Evolutionary conservation across 2,888 invertebrate species (phyloP).

Genomic region (Pycnomerus fuliginosus): DNA sequence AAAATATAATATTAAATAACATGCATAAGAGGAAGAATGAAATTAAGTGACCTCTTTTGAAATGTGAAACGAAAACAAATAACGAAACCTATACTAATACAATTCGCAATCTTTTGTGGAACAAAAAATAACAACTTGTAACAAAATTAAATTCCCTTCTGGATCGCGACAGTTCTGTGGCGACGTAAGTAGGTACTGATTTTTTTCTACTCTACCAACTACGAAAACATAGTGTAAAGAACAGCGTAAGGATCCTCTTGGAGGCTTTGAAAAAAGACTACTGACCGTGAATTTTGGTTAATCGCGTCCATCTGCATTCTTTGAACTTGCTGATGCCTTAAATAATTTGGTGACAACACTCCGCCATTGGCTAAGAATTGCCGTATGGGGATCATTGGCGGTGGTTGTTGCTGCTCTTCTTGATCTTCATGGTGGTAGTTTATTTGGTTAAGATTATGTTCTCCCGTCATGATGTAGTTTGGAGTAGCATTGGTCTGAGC

Average conservation of each 20-base stretch:
- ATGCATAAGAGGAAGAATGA: too few relatives aligned
- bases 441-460: slow-evolving; percentile 40
- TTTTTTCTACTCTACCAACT: too few relatives aligned
- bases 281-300: slow-evolving; percentile 20
- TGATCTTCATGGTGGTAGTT: slow-evolving; percentile 49
- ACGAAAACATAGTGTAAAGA: too few relatives aligned
- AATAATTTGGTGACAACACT: slow-evolving; percentile 12
- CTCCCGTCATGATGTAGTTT: slow-evolving; percentile 54
- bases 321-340: slow-evolving; percentile 13
- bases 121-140: too few relatives aligned
- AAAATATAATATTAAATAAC: too few relatives aligned
- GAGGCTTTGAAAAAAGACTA: slow-evolving; percentile 3
- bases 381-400: slow-evolving; percentile 55
- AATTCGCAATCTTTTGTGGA: too few relatives aligned
- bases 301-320: slow-evolving; percentile 16
- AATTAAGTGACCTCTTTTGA: too few relatives aligned
- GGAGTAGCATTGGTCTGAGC: slow-evolving; percentile 41
- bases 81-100: not conserved
- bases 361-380: slow-evolving; percentile 21
- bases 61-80: not conserved
- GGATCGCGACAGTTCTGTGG: too few relatives aligned
- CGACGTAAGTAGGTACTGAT: too few relatives aligned
- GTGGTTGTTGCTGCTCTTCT: slow-evolving; percentile 57
- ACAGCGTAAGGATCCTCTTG: too few relatives aligned
- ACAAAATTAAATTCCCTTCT: too few relatives aligned